Percentiles rank a stretch among this genome's conserved stretches.
phyloP scores from a whole-genome alignment of 1,140 invertebrate genomes.

The Hyposmocoma kahamanoa region DNA sequence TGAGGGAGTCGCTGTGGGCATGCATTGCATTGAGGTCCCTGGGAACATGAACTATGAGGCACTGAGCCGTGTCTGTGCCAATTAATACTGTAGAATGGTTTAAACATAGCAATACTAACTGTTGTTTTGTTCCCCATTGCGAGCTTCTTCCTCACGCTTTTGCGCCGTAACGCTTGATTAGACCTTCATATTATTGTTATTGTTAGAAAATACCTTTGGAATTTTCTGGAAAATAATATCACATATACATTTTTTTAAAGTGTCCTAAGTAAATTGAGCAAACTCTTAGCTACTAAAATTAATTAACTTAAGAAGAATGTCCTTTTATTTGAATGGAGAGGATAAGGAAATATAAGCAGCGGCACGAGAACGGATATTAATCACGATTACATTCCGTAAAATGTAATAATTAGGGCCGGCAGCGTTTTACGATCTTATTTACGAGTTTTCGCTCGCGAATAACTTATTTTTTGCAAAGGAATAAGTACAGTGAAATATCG shows the following conservation, averaged over 20 bases:
- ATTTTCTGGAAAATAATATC: no score
- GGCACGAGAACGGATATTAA: slow-evolving; percentile 41
- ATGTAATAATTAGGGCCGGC: slow-evolving; percentile 50
- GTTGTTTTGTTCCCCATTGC: slow-evolving; percentile 10
- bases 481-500: slow-evolving; percentile 44
- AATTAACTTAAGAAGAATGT: no score
- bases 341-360: no score
- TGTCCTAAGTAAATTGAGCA: no score
- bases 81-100: slow-evolving; percentile 13
- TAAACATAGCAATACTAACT: slow-evolving; percentile 19
- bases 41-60: slow-evolving; percentile 25
- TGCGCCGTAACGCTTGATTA: no score
- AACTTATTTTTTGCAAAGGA: slow-evolving; percentile 48
- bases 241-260: no score
- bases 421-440: slow-evolving; percentile 52
- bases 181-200: no score
- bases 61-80: slow-evolving; percentile 6
- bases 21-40: slow-evolving; percentile 29
- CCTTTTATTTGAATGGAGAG: no score
- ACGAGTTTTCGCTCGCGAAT: slow-evolving; percentile 37
- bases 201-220: no score
- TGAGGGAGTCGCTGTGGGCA: slow-evolving; percentile 21
- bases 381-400: slow-evolving; percentile 49
- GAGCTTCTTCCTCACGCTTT: no score
- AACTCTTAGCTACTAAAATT: no score